Evolutionary conservation across 2,888 invertebrate species (phyloP), one percentile per base, ranked within the genome.

Genomic region (Drosophila putrida): DNA sequence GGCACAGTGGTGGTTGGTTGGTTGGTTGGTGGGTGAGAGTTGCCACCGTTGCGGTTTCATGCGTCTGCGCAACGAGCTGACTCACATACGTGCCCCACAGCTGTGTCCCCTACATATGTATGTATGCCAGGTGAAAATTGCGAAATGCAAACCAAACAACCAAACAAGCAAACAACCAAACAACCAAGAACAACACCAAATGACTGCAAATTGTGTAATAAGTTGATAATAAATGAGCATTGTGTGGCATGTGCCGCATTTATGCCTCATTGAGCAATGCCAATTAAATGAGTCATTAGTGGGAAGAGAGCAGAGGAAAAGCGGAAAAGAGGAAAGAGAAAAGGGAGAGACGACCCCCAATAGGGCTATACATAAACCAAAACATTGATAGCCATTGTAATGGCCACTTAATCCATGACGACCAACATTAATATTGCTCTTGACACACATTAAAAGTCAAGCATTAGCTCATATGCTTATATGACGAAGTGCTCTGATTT

Each of bases 341-440:
- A 31, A 53, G 58, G 60, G 44, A 11, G 35, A 51, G 28, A 33
- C n/a, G 43, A 15, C 11, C 49, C 39, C 53, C 53, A 31, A 33
- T 31, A 20, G 49, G 20, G 49, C 49, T 20, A 35, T 35, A 49
- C 20, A 33, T 33, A 31, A 50, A 41, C 13, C 41, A 38, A 67
- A 41, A 54, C 41, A 54, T 47, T 61, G 46, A 54, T 70, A 68
- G 64, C 43, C 33, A 43, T 15, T 39, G 13, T 79, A 89, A 89
- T 80, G 75, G 71, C 64, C 88, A 80, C 86, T 89, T 78, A 71
- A 78, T 70, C 74, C 72, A 53, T 66, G 78, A 78, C 71, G 69
- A 75, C 58, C 74, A 63, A 58, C 86, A 88, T 82, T 85, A 84
- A 85, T 77, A 77, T 64, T 71, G 66, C 89, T 82, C 80, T 85